These are phyloP conservation scores for Drosophila sturtevanti DNA, from an alignment of 1,140 invertebrate genomes.

Conservation along the genomic window DNA sequence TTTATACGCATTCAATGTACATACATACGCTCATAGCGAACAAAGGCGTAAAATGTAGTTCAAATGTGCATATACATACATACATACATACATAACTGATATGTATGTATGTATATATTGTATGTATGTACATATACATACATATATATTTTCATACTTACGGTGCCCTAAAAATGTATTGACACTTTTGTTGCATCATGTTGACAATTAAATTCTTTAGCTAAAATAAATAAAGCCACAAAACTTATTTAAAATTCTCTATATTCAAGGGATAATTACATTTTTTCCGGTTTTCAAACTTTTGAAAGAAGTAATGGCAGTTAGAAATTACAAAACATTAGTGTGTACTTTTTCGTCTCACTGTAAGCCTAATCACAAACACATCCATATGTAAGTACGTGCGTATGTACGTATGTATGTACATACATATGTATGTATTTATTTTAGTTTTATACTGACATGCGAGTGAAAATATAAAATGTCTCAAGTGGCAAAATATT, in stretches of 20 bases:
- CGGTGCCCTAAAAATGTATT: background rate
- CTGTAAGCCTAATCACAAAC: background rate
- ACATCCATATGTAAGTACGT: background rate
- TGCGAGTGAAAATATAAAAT: background rate
- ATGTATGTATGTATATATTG: background rate
- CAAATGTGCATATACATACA: background rate
- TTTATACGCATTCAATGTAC: background rate
- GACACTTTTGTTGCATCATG: no score
- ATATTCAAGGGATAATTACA: no score
- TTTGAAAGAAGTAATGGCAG: no score
- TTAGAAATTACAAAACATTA: no score
- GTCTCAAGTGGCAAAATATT: background rate
- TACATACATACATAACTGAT: background rate
- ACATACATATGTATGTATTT: background rate
- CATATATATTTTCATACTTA: background rate
- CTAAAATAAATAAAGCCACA: no score
- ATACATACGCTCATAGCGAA: conserved; percentile 21
- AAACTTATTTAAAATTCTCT: no score
- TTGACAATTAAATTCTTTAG: no score
- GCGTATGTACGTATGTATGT: background rate
- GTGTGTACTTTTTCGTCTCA: no score
- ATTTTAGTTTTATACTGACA: background rate
- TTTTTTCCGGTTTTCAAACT: no score
- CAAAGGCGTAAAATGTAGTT: conserved; percentile 3
- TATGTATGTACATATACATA: background rate